These are phyloP conservation scores for Chinchilla lanigera DNA, from an alignment of 2,113 vertebrate genomes.

Conservation along the genomic window DNA sequence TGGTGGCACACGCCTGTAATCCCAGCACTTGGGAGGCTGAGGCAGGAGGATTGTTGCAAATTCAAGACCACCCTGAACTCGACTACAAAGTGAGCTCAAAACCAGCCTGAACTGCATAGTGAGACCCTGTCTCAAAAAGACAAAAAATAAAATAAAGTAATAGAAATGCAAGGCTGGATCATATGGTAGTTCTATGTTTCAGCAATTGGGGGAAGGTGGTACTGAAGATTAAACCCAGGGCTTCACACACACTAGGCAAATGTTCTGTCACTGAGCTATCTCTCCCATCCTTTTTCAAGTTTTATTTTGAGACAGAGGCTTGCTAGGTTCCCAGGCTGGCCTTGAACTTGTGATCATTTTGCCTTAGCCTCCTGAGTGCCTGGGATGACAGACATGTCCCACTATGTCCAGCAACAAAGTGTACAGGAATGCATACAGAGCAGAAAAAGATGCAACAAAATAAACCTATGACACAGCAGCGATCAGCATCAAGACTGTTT, in stretches of 20 bases:
- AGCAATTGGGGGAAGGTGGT: neutral
- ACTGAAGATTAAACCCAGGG: neutral
- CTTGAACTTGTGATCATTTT: neutral
- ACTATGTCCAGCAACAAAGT: neutral
- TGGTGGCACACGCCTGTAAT: too few relatives aligned
- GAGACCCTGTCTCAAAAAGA: too few relatives aligned
- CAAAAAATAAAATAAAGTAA: too few relatives aligned
- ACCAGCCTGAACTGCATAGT: too few relatives aligned
- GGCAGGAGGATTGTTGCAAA: too few relatives aligned
- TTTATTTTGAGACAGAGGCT: neutral
- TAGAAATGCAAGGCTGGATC: neutral
- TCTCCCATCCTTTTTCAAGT: neutral
- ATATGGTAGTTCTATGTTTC: neutral
- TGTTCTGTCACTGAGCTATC: neutral
- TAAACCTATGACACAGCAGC: neutral
- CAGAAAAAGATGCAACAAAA: neutral
- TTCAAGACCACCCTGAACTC: too few relatives aligned
- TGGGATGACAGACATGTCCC: neutral
- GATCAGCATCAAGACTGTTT: neutral
- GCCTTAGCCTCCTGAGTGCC: neutral
- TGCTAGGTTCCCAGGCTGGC: neutral
- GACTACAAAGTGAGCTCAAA: too few relatives aligned
- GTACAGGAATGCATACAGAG: constrained; percentile 8
- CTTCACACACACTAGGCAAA: neutral
- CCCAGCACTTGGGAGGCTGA: too few relatives aligned